phyloP scores from a whole-genome alignment of 2,113 vertebrate species.

The Sminthopsis crassicaudata region DNA sequence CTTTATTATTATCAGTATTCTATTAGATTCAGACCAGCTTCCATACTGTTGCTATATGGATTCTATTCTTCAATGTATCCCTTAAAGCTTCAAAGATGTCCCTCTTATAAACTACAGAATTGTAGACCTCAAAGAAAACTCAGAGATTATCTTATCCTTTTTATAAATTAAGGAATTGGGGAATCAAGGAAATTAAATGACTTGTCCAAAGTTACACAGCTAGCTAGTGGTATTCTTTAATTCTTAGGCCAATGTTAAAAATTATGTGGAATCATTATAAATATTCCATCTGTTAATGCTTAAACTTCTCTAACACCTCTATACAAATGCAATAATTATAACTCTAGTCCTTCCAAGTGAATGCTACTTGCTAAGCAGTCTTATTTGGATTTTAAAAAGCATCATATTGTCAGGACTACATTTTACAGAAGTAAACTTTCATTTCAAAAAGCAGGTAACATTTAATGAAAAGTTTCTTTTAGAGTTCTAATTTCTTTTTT shows the following conservation, averaged over 20 bases:
- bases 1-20: neutral
- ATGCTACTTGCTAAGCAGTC: neutral
- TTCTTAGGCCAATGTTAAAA: neutral
- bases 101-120: neutral
- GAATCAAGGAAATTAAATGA: neutral
- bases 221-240: neutral
- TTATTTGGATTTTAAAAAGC: neutral
- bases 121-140: neutral
- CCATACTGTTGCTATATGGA: neutral
- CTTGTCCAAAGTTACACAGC: neutral
- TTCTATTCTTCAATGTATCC: neutral
- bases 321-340: neutral
- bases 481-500: neutral
- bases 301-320: neutral
- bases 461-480: neutral
- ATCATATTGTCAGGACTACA: neutral
- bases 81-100: neutral
- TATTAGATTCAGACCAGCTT: neutral
- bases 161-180: neutral
- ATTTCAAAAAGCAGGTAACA: neutral
- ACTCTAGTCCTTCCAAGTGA: neutral
- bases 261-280: neutral
- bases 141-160: neutral
- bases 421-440: neutral
- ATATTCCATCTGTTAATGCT: neutral